phyloP scores from a whole-genome alignment of 2,888 invertebrate genomes.

The Ichneumoninae sp. region DNA sequence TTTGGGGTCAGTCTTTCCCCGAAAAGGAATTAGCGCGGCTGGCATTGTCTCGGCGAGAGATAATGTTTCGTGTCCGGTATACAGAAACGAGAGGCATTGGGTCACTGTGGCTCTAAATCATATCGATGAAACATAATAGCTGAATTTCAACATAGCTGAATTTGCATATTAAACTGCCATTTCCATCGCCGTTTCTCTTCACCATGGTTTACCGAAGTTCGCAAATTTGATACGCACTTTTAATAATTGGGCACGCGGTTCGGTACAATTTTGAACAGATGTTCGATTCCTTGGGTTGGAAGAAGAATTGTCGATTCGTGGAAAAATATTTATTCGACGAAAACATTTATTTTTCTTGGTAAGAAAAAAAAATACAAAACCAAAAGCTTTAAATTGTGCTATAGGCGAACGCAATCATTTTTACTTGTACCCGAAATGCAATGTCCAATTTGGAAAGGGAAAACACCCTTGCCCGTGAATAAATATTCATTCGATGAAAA shows the following conservation, averaged over 20 bases:
- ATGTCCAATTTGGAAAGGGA: too few relatives aligned
- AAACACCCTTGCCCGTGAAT: too few relatives aligned
- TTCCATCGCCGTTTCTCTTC: not conserved
- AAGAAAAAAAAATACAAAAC: not conserved
- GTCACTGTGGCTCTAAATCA: conserved; percentile 72
- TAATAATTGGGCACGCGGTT: not conserved
- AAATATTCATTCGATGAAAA: too few relatives aligned
- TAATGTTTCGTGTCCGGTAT: conserved; percentile 55
- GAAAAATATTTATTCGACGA: too few relatives aligned
- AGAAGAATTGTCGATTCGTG: too few relatives aligned
- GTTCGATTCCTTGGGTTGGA: too few relatives aligned
- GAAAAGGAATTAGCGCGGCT: conserved; percentile 27
- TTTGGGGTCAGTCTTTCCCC: conserved; percentile 41
- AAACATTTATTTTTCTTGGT: not conserved
- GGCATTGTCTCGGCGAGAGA: conserved; percentile 11
- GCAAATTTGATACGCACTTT: not conserved
- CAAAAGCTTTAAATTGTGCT: too few relatives aligned
- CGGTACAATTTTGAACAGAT: too few relatives aligned
- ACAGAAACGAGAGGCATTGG: conserved; percentile 63
- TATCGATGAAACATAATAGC: conserved; percentile 40
- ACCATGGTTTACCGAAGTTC: not conserved
- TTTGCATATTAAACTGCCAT: not conserved
- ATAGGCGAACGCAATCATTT: too few relatives aligned
- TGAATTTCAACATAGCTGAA: not conserved
- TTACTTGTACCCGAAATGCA: too few relatives aligned